Evolutionary conservation across 2,888 invertebrate genomes (phyloP), one percentile per base, ranked within the genome.

Genomic region (Perithous albicinctus): DNA sequence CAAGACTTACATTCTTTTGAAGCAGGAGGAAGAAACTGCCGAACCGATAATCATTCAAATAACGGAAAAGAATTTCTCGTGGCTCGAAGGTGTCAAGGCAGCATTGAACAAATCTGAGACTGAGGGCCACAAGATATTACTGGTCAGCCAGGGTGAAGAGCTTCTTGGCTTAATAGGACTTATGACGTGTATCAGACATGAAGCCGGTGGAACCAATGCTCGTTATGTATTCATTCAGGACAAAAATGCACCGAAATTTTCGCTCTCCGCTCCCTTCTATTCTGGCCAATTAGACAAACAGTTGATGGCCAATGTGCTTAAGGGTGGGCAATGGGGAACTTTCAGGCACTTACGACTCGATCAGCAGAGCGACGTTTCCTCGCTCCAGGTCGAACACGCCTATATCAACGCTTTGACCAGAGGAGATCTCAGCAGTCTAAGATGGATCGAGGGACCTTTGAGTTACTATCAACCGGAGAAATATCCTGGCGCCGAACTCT

Each of bases 361-460:
- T 86, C 93, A 93, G 90, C 94, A 85, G 86, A 89, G 73, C 63
- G 89, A 89, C 38, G 87, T 86, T 0, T 87, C 91, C 1, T 91
- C 93, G 48, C 90, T 95, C 29, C 95, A 95, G 92, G 97, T 98
- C 75, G 97, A 98, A 91, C 98, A 99, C 93, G 99, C 99, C 12
- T 99, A 98, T 93, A 97, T 99, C 67, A 99, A 99, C 93, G 97
- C 98, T 0, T 93, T 98, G 87, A 96, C 96, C 15, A 95, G 99
- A 90, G 99, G 99, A 76, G 99, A 99, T 93, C 95, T 99, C 86
- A 96, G 98, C 20, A 98, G 97, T 87, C 95, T 98, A 86, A 95
- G 96, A 89, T 99, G 97, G 99, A 97, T 99, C 90, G 98, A 97
- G 94, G 97, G 97, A 74, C 96, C 96, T 69, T 94, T 96, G 63